A percentile compares a stretch with the other conserved stretches of the same genome.
These are phyloP conservation scores for Aleadryas rufinucha DNA, from an alignment of 2,113 vertebrate genomes.

Conservation along the genomic window DNA sequence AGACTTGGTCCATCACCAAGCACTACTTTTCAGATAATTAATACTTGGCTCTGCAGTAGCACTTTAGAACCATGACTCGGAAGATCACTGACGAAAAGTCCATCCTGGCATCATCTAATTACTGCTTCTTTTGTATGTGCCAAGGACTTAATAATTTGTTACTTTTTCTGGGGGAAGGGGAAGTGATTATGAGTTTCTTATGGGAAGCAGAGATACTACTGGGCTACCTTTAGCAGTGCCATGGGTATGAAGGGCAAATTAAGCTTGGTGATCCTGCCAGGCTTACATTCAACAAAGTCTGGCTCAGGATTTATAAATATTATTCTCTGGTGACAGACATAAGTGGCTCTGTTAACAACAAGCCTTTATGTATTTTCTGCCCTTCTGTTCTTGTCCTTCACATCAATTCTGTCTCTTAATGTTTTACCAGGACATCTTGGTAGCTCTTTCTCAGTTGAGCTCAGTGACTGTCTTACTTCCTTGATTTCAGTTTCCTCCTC, in stretches of 20 bases:
- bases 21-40: constrained; percentile 74
- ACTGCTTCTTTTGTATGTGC: constrained; percentile 53
- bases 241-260: not conserved
- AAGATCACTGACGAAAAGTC: constrained; percentile 63
- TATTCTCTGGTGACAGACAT: not conserved
- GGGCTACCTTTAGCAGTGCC: not conserved
- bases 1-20: constrained; percentile 68
- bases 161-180: not conserved
- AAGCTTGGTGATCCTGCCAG: not conserved
- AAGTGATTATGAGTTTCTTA: not conserved
- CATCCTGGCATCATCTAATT: constrained; percentile 57
- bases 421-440: not conserved
- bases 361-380: not conserved
- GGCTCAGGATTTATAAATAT: not conserved
- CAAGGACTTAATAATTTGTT: constrained; percentile 61
- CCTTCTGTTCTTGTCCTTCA: not conserved
- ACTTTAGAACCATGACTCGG: constrained; percentile 66
- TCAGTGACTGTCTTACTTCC: not conserved
- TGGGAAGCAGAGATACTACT: not conserved
- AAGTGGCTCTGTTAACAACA: not conserved
- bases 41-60: constrained; percentile 63
- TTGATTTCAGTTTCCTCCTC: not conserved
- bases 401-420: not conserved
- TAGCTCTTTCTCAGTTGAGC: not conserved
- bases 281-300: not conserved